Base-by-base conservation (phyloP, 2,888 invertebrate species). In the Oeneis ivallda region DNA sequence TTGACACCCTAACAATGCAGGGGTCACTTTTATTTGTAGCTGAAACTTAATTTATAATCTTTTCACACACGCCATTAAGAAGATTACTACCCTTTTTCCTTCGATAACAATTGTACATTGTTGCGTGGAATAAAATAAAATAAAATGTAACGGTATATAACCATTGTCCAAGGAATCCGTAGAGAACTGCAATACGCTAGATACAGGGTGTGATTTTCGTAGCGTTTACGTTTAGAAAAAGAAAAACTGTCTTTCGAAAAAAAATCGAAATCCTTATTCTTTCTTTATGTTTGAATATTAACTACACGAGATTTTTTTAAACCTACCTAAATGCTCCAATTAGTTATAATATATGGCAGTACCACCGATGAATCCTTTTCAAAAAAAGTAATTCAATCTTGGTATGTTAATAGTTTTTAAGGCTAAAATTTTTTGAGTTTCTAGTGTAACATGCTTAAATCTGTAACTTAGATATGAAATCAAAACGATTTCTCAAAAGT, bases 1-100 rank as follows among this genome's bases (percentile, higher is more conserved):
- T 92, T 89, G 92, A 90, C 92, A 90, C 91, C 86, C 83, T 70
- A 78, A 92, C 91, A 91, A 92, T 89, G 75, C 86, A 83, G 87
- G 92, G 92, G 92, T 92, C 92, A 92, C 81, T 89, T 92, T 91
- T 92, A 92, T 92, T 92, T 91, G 92, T 90, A 87, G 84, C 88
- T 87, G 87, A 90, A 91, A 92, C 91, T 92, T 92, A 92, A 92
- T 91, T 92, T 92, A 92, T 92, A 92, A 92, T 92, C 92, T 92
- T 89, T 91, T 92, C 90, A 91, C 90, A 91, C 89, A 90, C 85
- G 83, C 91, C 89, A 91, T 92, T 91, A 92, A 91, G 92, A 85
- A 92, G 92, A 91, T 92, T 92, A 92, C 90, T 89, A 91, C 92
- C 92, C 91, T 92, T 92, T 91, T 89, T 81, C 84, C 84, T 81